A percentile compares a stretch with the other conserved stretches of the same genome.
Evolutionary conservation across 2,113 vertebrate genomes (phyloP).

Genomic region (Neolamprologus cancellatus): DNA sequence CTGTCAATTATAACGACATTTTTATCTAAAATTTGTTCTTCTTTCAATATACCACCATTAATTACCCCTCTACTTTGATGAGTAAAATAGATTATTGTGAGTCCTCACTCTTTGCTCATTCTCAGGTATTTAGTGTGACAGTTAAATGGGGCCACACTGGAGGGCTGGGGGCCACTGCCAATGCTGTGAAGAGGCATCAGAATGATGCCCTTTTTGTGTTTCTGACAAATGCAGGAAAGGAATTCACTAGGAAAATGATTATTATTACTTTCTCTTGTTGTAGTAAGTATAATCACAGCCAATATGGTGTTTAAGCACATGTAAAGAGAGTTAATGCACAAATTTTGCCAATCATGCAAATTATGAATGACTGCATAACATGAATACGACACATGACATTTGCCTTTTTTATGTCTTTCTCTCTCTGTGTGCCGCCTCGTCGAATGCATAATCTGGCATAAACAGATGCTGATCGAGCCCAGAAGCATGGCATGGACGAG

Average conservation of each 20-base stretch:
- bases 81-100: not conserved
- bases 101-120: not conserved
- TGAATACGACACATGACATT: not conserved
- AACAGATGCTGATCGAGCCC: slow-evolving; percentile 97
- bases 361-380: not conserved
- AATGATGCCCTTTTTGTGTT: not conserved
- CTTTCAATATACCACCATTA: not conserved
- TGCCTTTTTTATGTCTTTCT: not conserved
- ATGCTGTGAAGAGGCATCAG: not conserved
- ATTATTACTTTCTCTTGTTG: not conserved
- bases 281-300: not conserved
- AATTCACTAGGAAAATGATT: not conserved
- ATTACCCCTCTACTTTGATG: not conserved
- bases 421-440: not conserved
- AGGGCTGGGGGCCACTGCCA: not conserved
- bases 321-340: not conserved
- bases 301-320: not conserved
- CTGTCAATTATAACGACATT: not conserved
- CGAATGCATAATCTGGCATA: not conserved
- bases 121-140: not conserved
- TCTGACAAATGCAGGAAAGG: not conserved
- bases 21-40: not conserved
- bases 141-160: not conserved
- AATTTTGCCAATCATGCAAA: not conserved
- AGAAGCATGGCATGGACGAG: slow-evolving; percentile 99